Evolutionary conservation across 2,113 vertebrate species (phyloP).

Genomic region (western clawed frog (Xenopus tropicalis)): DNA sequence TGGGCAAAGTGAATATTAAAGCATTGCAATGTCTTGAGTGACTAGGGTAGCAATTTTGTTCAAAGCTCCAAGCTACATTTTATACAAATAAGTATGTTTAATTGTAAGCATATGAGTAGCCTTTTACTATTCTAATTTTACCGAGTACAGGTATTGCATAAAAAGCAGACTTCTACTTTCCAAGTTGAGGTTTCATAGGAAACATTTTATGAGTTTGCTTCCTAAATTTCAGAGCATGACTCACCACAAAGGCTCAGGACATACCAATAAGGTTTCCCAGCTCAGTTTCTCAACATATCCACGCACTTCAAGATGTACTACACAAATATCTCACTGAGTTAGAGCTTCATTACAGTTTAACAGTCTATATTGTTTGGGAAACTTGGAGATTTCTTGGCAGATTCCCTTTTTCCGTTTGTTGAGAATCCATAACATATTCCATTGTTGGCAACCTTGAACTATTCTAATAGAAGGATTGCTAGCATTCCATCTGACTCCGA

Average conservation of each 20-base stretch:
- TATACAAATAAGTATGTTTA: too few relatives aligned
- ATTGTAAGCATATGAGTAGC: too few relatives aligned
- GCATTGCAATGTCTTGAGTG: too few relatives aligned
- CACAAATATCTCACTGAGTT: constrained; percentile 22
- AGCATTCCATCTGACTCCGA: constrained; percentile 1
- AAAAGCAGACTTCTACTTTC: constrained; percentile 1
- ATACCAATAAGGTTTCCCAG: constrained; percentile 19
- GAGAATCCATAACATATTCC: constrained; percentile 30
- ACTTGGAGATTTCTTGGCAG: constrained; percentile 30
- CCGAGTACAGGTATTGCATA: too few relatives aligned
- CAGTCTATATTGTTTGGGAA: constrained; percentile 10
- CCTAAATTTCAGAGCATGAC: constrained; percentile 26
- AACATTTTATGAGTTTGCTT: constrained; percentile 30
- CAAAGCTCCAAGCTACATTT: too few relatives aligned
- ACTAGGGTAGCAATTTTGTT: too few relatives aligned
- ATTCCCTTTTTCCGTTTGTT: constrained; percentile 26
- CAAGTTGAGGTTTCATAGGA: constrained; percentile 25
- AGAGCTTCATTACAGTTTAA: constrained; percentile 8
- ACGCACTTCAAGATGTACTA: constrained; percentile 20
- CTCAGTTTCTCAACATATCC: constrained; percentile 33
- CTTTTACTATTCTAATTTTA: too few relatives aligned
- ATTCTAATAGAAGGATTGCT: neutral
- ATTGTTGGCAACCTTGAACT: constrained; percentile 10
- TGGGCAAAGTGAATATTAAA: too few relatives aligned
- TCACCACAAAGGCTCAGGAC: constrained; percentile 37